Conservation (phyloP, 2,888 invertebrate species). For the Folsomia manolachei region DNA sequence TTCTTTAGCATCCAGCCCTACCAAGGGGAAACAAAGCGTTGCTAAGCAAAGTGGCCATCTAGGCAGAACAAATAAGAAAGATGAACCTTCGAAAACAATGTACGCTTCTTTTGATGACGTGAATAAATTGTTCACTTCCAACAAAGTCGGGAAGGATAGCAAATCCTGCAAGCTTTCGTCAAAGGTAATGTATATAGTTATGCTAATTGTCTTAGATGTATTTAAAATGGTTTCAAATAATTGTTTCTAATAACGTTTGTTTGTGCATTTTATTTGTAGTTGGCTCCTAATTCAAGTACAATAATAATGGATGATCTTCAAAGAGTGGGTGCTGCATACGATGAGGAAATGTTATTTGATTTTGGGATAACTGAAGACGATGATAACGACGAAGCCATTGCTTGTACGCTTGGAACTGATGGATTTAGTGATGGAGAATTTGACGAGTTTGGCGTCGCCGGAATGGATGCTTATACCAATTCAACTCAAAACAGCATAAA, state of each 20-base stretch:
- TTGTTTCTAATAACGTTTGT: no score
- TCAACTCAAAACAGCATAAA: background rate
- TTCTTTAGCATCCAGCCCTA: background rate
- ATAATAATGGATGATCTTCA: constrained; percentile 5
- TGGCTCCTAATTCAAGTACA: background rate
- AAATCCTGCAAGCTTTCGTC: background rate
- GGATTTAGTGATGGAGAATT: constrained; percentile 14
- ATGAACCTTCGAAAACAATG: constrained; percentile 8
- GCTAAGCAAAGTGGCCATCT: background rate
- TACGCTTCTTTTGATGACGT: background rate
- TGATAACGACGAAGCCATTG: constrained; percentile 9
- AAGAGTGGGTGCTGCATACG: background rate
- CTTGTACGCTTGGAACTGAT: background rate
- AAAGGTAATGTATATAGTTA: background rate
- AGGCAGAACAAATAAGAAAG: background rate
- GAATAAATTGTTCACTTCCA: background rate
- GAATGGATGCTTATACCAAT: background rate
- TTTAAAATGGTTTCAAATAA: no score
- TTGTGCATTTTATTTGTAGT: no score
- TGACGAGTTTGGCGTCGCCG: constrained; percentile 3
- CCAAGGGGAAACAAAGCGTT: background rate
- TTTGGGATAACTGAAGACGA: constrained; percentile 17
- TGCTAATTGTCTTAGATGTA: no score
- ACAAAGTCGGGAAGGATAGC: background rate
- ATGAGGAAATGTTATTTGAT: constrained; percentile 18